Conservation (phyloP, 2,113 vertebrate species). For the Semicossyphus pulcher region DNA sequence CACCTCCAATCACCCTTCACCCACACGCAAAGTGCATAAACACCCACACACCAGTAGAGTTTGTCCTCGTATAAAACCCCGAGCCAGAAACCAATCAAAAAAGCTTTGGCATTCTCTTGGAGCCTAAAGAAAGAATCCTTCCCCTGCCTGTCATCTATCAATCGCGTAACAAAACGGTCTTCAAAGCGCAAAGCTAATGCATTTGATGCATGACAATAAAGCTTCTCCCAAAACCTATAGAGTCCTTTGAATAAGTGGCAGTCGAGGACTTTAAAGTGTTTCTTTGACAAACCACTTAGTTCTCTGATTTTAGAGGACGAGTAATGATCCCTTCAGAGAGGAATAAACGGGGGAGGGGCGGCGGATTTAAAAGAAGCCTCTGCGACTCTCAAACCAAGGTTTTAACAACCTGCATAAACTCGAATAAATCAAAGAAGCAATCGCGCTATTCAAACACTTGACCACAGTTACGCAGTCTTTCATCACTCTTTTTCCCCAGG, state of each 20-base stretch:
- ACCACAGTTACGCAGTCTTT: conserved; percentile 63
- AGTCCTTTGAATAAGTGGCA: conserved; percentile 53
- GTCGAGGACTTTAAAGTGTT: conserved; percentile 62
- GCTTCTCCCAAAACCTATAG: conserved; percentile 63
- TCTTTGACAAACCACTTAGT: conserved; percentile 75
- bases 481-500: conserved; percentile 47
- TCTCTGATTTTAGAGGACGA: conserved; percentile 64
- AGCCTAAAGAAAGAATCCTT: conserved; percentile 50
- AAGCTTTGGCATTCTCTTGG: conserved; percentile 34
- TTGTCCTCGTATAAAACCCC: conserved; percentile 18
- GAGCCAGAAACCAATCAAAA: conserved; percentile 39
- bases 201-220: conserved; percentile 64
- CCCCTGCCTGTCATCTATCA: conserved; percentile 65
- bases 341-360: background rate
- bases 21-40: conserved; percentile 15
- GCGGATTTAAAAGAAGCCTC: conserved; percentile 49
- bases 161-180: conserved; percentile 52
- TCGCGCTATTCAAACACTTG: conserved; percentile 65
- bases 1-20: background rate
- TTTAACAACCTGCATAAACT: conserved; percentile 62
- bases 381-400: conserved; percentile 52
- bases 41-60: conserved; percentile 5
- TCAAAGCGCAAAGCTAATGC: conserved; percentile 65
- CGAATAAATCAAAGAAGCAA: conserved; percentile 63
- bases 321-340: conserved; percentile 60